phyloP scores from a whole-genome alignment of 2,113 vertebrate species.

The Chloebia gouldiae region DNA sequence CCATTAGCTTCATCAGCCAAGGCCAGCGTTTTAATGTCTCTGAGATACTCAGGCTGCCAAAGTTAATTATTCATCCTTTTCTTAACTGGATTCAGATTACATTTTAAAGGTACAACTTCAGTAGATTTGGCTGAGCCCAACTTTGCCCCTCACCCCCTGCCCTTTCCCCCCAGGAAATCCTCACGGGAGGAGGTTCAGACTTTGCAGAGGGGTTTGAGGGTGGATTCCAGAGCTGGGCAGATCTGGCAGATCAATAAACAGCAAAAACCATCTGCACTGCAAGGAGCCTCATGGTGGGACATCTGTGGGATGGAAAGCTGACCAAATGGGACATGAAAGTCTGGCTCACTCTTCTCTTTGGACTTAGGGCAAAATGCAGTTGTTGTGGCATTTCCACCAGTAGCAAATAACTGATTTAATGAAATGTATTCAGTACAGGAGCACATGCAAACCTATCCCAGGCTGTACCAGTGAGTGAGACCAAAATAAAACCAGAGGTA shows the following conservation, averaged over 20 bases:
- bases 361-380: not conserved
- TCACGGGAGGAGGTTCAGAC: not conserved
- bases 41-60: slow-evolving; percentile 51
- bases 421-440: fast-evolving
- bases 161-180: not conserved
- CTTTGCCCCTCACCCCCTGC: not conserved
- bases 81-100: slow-evolving; percentile 56
- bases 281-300: not conserved
- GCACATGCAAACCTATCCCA: not conserved
- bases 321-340: not conserved
- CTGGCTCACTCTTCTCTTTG: fast-evolving
- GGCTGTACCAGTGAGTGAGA: not conserved
- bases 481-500: not conserved
- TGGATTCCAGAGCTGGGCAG: not conserved
- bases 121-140: not conserved
- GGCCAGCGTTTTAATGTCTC: slow-evolving; percentile 39
- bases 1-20: slow-evolving; percentile 55
- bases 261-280: fast-evolving
- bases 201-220: not conserved
- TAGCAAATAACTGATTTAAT: not conserved
- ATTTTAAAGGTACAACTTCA: slow-evolving; percentile 47
- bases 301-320: not conserved
- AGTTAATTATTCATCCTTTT: slow-evolving; percentile 61
- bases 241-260: not conserved
- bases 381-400: not conserved